phyloP scores from a whole-genome alignment of 1,140 invertebrate species.

The Drosophila varians region DNA sequence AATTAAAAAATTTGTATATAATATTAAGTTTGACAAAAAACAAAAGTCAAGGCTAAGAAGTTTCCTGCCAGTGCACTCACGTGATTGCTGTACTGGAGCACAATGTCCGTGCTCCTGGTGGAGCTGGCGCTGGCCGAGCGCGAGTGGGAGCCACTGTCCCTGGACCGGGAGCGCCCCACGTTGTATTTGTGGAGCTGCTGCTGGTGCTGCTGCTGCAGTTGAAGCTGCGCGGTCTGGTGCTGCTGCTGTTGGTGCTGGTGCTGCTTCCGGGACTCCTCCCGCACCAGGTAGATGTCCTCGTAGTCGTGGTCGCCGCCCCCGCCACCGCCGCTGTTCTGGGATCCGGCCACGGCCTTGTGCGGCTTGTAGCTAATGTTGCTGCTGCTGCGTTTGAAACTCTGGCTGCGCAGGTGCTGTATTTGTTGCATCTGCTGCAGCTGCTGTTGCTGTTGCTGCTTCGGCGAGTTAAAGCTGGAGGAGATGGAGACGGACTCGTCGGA shows the following conservation, averaged over 20 bases:
- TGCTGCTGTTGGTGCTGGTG: constrained; percentile 59
- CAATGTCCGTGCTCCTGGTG: constrained; percentile 83
- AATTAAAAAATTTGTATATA: no score
- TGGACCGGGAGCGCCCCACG: constrained; percentile 84
- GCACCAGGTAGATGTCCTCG: constrained; percentile 89
- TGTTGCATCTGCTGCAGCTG: constrained; percentile 31
- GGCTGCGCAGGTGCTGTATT: constrained; percentile 32
- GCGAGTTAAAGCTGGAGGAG: constrained; percentile 80
- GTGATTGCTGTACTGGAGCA: constrained; percentile 81
- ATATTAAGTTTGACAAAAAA: no score
- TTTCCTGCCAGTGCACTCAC: constrained; percentile 56
- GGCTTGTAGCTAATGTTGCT: constrained; percentile 46
- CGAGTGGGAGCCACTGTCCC: constrained; percentile 89
- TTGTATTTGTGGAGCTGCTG: constrained; percentile 62
- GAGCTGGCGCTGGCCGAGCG: constrained; percentile 86
- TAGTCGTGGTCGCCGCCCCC: constrained; percentile 87
- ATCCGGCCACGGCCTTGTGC: constrained; percentile 38
- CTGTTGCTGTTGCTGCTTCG: constrained; percentile 65
- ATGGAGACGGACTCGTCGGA: constrained; percentile 87
- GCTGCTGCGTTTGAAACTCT: constrained; percentile 35
- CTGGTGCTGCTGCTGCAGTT: constrained; percentile 20
- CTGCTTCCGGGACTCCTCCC: constrained; percentile 85
- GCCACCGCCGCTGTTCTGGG: constrained; percentile 19
- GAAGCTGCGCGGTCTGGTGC: constrained; percentile 9
- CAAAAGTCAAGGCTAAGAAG: no score